phyloP scores from a whole-genome alignment of 2,113 vertebrate species.

The Coptodon bakossiorum region DNA sequence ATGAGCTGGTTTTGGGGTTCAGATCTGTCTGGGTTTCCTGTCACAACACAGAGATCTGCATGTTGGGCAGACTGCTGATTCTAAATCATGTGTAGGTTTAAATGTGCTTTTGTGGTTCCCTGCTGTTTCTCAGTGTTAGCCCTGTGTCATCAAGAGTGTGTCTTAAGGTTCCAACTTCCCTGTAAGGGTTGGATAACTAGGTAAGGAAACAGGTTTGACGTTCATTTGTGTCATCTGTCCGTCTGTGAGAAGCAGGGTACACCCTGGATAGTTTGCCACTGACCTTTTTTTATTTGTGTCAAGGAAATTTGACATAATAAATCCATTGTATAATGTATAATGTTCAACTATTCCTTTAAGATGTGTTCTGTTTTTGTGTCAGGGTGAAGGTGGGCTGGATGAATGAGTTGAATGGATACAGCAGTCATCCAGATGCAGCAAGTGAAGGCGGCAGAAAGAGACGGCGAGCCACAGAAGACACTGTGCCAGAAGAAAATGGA shows the following conservation, averaged over 20 bases:
- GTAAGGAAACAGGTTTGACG: fast-evolving
- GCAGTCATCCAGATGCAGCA: neutral
- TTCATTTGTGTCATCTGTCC: neutral
- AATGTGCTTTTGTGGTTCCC: neutral
- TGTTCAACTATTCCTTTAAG: neutral
- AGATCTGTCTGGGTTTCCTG: neutral
- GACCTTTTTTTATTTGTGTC: neutral
- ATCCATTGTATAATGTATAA: neutral
- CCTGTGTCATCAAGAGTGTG: neutral
- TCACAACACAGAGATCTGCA: neutral
- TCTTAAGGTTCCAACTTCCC: neutral
- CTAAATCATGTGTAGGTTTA: fast-evolving
- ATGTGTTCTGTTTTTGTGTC: neutral
- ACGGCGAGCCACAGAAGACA: constrained; percentile 9
- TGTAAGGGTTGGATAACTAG: neutral
- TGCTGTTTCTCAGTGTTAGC: neutral
- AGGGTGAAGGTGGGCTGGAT: constrained; percentile 69
- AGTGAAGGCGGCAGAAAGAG: constrained; percentile 38
- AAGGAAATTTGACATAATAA: neutral
- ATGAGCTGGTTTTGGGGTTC: neutral
- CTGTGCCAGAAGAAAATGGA: neutral
- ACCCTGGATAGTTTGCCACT: neutral
- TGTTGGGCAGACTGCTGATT: neutral
- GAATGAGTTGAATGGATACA: constrained; percentile 8
- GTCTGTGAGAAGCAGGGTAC: neutral